Base-by-base conservation (phyloP, 2,888 invertebrate genomes). In the Xylophagus ater region DNA sequence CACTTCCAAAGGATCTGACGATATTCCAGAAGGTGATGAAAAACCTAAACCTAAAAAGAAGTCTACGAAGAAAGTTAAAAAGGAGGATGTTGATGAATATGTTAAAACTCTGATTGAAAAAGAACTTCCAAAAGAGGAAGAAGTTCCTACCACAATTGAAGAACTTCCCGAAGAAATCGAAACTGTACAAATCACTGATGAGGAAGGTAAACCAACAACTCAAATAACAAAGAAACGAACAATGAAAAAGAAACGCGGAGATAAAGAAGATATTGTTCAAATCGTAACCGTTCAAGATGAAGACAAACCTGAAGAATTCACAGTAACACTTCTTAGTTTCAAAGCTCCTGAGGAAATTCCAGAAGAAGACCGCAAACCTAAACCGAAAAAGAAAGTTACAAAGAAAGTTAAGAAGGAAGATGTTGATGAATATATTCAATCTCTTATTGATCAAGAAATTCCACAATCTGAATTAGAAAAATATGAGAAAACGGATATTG, bases 401-500 rank as follows among this genome's bases (percentile, higher is more conserved):
- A 60, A 56, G 23, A 51, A 59, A 17, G 47, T 55, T 14, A 60
- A 62, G 19, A 53, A 52, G 18, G 55, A 57, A 48, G 62, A 63
- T 13, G 48, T 61, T 34, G 61, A 63, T 42, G 62, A 62, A 2
- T 64, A 63, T 25, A 62, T 64, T 39, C 56, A 60, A 39, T 57
- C 60, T 42, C 47, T 64, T 3, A 60, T 64, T 37, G 58, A 63
- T 37, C 58, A 60, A 46, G 63, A 64, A 48, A 62, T 64, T 45
- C 59, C 62, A n/a, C 62, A 65, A 48, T 62, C 65, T 3, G 59
- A 60, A 34, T 49, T 63, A 6, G 60, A 63, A 41, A 61, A 61
- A 32, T 61, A 66, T 32, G 55, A 63, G 45, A 63, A 65, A 45
- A 53, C 53, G 4, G 58, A 63, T 20, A 48, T 59, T 45, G 62